These are phyloP conservation scores for Prorops nasuta DNA, from an alignment of 1,140 invertebrate genomes.

Conservation along the genomic window DNA sequence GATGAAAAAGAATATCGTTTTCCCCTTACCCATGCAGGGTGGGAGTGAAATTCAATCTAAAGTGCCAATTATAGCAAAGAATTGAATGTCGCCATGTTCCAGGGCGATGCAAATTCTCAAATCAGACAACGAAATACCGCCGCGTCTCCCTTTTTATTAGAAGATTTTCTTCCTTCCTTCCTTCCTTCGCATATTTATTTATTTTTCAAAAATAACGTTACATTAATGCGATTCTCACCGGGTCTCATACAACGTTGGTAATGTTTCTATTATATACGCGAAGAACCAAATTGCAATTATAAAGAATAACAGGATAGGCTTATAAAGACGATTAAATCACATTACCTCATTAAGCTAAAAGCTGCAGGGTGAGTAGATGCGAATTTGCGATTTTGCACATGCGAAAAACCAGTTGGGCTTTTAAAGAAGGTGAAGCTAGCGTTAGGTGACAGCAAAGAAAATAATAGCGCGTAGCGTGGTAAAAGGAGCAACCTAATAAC, in stretches of 20 bases:
- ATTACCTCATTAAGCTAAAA: conserved; percentile 44
- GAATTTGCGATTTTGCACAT: conserved; percentile 29
- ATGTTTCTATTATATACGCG: no score
- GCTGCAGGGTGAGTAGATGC: conserved; percentile 42
- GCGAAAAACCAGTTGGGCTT: conserved; percentile 16
- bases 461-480: conserved; percentile 31
- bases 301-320: no score
- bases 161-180: background rate
- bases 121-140: background rate
- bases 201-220: conserved; percentile 8
- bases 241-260: no score
- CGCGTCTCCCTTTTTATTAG: background rate
- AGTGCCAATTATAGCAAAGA: conserved; percentile 33
- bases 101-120: background rate
- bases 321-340: conserved; percentile 44
- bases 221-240: conserved; percentile 4
- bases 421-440: conserved; percentile 1
- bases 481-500: conserved; percentile 35
- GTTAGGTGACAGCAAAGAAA: conserved; percentile 16
- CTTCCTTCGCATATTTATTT: background rate
- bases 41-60: conserved; percentile 28
- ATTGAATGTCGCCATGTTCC: conserved; percentile 22
- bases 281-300: no score
- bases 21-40: background rate
- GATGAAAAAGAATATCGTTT: no score